phyloP scores from a whole-genome alignment of 2,797 vertebrate genomes.

The Silurus lanzhouensis region DNA sequence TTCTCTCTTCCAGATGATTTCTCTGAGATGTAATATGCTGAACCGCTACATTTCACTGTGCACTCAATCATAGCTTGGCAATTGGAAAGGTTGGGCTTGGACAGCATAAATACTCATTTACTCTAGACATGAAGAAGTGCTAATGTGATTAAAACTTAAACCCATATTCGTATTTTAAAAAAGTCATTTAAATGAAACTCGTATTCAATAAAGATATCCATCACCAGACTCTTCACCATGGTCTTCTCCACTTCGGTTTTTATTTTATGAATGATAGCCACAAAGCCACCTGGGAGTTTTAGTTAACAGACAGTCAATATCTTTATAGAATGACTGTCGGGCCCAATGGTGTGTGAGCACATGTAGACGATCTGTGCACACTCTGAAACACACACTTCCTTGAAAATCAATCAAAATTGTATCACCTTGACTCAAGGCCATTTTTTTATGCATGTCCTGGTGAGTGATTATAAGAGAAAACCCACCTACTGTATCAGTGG shows the following conservation, averaged over 20 bases:
- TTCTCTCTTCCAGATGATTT: slow-evolving; percentile 25
- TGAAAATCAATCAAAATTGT: slow-evolving; percentile 56
- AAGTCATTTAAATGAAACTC: background rate
- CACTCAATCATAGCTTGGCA: background rate
- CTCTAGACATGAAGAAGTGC: background rate
- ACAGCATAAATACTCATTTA: background rate
- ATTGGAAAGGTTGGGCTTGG: background rate
- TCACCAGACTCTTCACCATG: background rate
- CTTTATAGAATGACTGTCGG: slow-evolving; percentile 30
- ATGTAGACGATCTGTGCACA: background rate
- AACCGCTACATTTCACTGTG: background rate
- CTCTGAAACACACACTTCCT: slow-evolving; percentile 38
- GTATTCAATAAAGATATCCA: slow-evolving; percentile 2
- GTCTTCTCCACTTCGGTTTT: background rate
- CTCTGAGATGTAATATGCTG: background rate
- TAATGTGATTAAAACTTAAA: background rate
- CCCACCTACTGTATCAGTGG: background rate
- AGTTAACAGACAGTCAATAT: background rate
- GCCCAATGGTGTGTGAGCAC: background rate
- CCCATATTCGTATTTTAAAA: background rate
- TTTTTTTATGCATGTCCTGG: background rate
- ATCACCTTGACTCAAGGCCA: slow-evolving; percentile 51
- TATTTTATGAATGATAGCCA: background rate
- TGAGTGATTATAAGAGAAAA: background rate
- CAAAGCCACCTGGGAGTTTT: background rate